phyloP scores from a whole-genome alignment of 2,888 invertebrate species.

The Dasysyrphus albostriatus region DNA sequence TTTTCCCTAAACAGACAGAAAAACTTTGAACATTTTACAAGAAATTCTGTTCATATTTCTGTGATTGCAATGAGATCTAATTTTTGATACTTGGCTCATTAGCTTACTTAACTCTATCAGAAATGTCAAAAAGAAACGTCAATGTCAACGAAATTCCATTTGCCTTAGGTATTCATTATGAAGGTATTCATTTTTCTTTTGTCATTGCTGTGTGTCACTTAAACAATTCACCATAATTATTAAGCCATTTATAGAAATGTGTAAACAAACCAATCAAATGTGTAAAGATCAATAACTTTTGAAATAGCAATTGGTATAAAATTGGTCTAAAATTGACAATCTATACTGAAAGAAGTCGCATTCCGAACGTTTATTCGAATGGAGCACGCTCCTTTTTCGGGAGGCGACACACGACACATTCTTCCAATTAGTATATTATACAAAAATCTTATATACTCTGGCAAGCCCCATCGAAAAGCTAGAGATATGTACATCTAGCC shows the following conservation, averaged over 20 bases:
- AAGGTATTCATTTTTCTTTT: not conserved
- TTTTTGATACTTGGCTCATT: no score
- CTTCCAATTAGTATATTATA: conserved; percentile 42
- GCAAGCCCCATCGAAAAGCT: not conserved
- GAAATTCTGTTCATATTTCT: no score
- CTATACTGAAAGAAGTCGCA: conserved; percentile 17
- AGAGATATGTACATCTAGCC: not conserved
- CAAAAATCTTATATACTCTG: not conserved
- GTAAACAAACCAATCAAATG: conserved; percentile 18
- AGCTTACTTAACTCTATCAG: no score
- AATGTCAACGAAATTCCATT: no score
- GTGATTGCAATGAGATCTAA: no score
- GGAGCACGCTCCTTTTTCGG: conserved; percentile 49
- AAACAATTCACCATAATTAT: not conserved
- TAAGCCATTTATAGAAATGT: not conserved
- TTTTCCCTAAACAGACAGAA: no score
- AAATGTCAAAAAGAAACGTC: no score
- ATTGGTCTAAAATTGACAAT: conserved; percentile 37
- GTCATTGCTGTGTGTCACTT: not conserved
- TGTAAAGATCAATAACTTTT: conserved; percentile 13
- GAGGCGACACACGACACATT: conserved; percentile 53
- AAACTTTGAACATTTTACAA: no score
- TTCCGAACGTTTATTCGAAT: conserved; percentile 25
- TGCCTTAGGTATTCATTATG: not conserved
- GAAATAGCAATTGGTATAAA: not conserved